These are phyloP conservation scores for Trissoscelio sp. DNA, from an alignment of 2,888 invertebrate species.

Conservation along the genomic window DNA sequence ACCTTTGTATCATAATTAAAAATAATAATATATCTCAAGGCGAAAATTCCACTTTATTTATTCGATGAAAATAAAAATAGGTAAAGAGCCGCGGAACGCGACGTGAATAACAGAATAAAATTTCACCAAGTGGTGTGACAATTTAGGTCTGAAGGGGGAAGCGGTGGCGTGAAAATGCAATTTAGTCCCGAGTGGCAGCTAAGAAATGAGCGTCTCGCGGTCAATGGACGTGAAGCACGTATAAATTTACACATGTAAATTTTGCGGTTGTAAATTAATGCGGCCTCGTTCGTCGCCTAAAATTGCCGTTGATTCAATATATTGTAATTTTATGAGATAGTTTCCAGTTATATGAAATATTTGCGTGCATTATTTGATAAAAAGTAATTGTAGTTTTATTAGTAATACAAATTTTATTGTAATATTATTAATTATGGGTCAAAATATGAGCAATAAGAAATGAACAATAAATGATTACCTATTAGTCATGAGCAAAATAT, in stretches of 20 bases:
- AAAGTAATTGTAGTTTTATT: too few species aligned
- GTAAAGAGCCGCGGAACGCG: conserved; percentile 23
- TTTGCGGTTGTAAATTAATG: conserved; percentile 36
- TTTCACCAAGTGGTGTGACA: conserved; percentile 56
- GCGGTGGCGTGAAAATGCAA: conserved; percentile 59
- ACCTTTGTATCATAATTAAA: conserved; percentile 17
- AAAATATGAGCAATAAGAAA: too few species aligned
- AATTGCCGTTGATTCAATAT: background rate
- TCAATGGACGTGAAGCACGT: conserved; percentile 48
- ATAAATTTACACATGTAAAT: conserved; percentile 62
- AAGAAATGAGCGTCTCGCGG: conserved; percentile 61
- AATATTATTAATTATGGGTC: too few species aligned
- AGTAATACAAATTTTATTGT: too few species aligned
- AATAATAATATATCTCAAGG: too few species aligned
- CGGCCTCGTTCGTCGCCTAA: conserved; percentile 16
- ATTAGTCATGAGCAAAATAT: too few species aligned
- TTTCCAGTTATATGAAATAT: background rate
- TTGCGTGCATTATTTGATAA: background rate
- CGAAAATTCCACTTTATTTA: conserved; percentile 26
- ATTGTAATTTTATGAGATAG: background rate
- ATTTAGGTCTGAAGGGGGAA: conserved; percentile 55
- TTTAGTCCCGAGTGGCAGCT: conserved; percentile 41
- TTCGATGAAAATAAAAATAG: conserved; percentile 41
- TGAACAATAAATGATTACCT: too few species aligned
- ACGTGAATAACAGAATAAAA: conserved; percentile 49